Base-by-base conservation (phyloP, 2,797 vertebrate genomes). In the Tokudaia muenninki region DNA sequence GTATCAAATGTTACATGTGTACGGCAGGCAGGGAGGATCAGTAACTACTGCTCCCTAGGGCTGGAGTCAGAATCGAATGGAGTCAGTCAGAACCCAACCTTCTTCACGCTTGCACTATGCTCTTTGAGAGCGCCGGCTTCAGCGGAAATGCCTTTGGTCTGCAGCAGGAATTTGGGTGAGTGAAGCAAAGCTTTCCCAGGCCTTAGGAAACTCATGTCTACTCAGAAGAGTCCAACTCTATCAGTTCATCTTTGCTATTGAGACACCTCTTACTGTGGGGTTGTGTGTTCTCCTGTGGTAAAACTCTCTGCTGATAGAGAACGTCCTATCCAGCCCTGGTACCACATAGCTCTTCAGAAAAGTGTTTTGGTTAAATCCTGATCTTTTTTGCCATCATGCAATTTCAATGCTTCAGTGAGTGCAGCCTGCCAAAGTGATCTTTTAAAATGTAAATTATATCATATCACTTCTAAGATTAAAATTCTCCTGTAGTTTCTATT, bases 281-380 rank as follows among this genome's bases (percentile, higher is more conserved):
- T n/a, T 63, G 17, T 41, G 10, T 72, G 55, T 59, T 14, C 61
- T 87, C 3, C 44, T 87, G 41, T 31, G 37, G 24, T 31, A 79
- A 78, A 88, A 8, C 52, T 44, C 41, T 50, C 31, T 87, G 90
- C 41, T 72, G 24, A 93, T 21, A 22, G 37, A 94, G 50, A 94
- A 74, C 41, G 93, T 72, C 89, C 44, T 22, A 26, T 52, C 26
- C 22, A 61, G 59, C 5, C 34, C n/a, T n/a, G 22, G 34, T 1
- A 83, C 37, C 75, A 14, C 19, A 21, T 37, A 57, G 19, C 17
- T 26, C 13, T 75, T 79, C 95, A 4, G 44, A 87, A 22, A 74
- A 81, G 37, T 67, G 63, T 92, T 97, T 90, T 75, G 3, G 26
- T 16, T 90, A 83, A 84, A 44, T 94, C 50, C 77, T 47, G 37